Evolutionary conservation across 1,140 invertebrate genomes (phyloP).

Genomic region (Berghia stephanieae): DNA sequence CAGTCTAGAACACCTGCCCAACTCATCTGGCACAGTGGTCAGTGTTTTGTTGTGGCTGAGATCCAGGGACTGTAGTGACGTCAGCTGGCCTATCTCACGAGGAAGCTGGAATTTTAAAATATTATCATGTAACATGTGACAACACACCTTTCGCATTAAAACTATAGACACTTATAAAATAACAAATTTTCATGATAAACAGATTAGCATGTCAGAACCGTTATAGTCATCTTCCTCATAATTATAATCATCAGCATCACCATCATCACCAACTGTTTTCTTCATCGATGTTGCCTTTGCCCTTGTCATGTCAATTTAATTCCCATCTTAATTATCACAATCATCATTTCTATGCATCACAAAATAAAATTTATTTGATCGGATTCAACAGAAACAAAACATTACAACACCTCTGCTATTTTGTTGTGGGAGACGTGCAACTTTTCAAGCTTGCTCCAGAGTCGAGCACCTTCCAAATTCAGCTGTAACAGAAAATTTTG

Average conservation of each 20-base stretch:
- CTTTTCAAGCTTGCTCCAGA: slow-evolving; percentile 56
- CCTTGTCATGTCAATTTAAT: too few species aligned
- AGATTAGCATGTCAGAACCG: neutral
- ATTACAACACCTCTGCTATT: slow-evolving; percentile 52
- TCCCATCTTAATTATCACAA: too few species aligned
- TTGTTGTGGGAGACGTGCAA: slow-evolving; percentile 51
- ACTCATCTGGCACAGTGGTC: slow-evolving; percentile 61
- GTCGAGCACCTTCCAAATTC: slow-evolving; percentile 48
- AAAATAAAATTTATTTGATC: too few species aligned
- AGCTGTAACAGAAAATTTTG: slow-evolving; percentile 43
- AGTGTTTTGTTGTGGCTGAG: slow-evolving; percentile 56
- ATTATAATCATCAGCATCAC: too few species aligned
- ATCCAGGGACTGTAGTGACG: slow-evolving; percentile 56
- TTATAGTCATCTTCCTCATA: too few species aligned
- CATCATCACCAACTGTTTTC: too few species aligned
- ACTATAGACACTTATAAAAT: neutral
- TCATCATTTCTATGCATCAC: too few species aligned
- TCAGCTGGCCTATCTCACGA: slow-evolving; percentile 54
- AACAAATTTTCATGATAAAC: neutral
- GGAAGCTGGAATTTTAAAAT: slow-evolving; percentile 56
- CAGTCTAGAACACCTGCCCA: slow-evolving; percentile 53
- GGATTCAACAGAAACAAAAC: too few species aligned
- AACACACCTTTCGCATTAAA: neutral
- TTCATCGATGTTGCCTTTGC: too few species aligned
- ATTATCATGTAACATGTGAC: neutral